Base-by-base conservation (phyloP, 2,888 invertebrate species). In the Eurois occulta region DNA sequence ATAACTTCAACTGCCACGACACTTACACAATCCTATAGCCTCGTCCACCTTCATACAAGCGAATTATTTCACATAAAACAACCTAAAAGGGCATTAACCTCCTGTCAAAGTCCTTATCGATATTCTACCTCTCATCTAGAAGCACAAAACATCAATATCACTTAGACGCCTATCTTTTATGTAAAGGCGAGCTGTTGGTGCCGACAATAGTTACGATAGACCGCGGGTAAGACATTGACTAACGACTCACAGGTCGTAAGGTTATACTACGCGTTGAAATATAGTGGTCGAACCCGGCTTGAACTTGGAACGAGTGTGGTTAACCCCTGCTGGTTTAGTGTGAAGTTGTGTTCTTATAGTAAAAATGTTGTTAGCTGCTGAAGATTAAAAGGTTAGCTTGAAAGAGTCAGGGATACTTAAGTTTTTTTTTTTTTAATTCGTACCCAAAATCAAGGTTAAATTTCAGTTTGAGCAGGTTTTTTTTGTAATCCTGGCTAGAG, bases 241-340 rank as follows among this genome's bases (percentile, higher is more conserved):
- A 83, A 83, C 64, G 75, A 85, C 68, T 46, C 2, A 1, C 0
- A 48, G 86, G 81, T 83, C 82, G 8, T 35, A 35, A 84, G 82
- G 86, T 83, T 52, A 71, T 6, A 21, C 24, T 18, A n/a, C 62
- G 52, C 68, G 48, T 38, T 32, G 68, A 75, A 38, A 65, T 72
- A 73, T 52, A 58, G 67, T 72, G 48, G 60, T 75, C 62, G 75
- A 81, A 46, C 55, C 32, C 18, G 28, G 64, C 5, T 60, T 85
- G 76, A 85, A 72, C 75, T 65, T 81, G 28, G 28, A 68, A 68
- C 64, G 71, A 73, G 69, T 71, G 67, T 74, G 80, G 60, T 52
- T 71, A 58, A 78, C 68, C 35, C 35, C 70, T 64, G 55, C 10
- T 76, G 13, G 24, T 78, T 18, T 62, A n/a, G 18, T n/a, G 41